Percentiles rank a stretch among this genome's conserved stretches.
phyloP scores from a whole-genome alignment of 2,113 vertebrate genomes.

The Silurus meridionalis region DNA sequence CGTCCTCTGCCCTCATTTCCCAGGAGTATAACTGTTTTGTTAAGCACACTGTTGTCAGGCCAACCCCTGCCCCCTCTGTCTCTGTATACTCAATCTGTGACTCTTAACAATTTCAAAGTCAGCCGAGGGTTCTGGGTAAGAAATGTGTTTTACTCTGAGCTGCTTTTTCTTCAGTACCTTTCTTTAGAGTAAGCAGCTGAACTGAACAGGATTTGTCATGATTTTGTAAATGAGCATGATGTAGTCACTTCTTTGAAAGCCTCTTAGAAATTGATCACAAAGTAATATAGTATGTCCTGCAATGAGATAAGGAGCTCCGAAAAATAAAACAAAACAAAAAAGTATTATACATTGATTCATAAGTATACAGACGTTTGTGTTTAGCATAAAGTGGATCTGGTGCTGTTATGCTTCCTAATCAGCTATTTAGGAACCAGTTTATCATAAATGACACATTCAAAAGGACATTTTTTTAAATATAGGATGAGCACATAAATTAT shows the following conservation, averaged over 20 bases:
- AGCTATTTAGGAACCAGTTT: background rate
- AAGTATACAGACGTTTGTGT: background rate
- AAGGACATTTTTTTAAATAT: background rate
- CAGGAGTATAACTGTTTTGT: conserved; percentile 60
- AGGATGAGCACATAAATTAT: background rate
- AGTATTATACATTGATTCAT: background rate
- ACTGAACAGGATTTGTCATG: background rate
- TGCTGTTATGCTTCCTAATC: background rate
- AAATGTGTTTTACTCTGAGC: background rate
- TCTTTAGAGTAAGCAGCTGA: background rate
- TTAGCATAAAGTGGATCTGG: background rate
- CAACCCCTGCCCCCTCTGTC: conserved; percentile 52
- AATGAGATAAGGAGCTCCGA: background rate
- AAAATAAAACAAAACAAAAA: background rate
- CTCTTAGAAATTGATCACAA: background rate
- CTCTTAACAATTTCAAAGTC: conserved; percentile 1
- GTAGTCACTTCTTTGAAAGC: background rate
- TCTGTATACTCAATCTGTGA: conserved; percentile 22
- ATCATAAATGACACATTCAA: background rate
- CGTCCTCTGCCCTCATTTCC: conserved; percentile 48
- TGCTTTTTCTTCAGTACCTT: background rate
- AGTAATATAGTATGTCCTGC: background rate
- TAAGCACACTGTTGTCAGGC: conserved; percentile 63
- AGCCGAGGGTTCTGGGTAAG: background rate
- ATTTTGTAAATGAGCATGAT: background rate